Evolutionary conservation across 2,888 invertebrate genomes (phyloP).

Genomic region (Cryptocheilus praepositus): DNA sequence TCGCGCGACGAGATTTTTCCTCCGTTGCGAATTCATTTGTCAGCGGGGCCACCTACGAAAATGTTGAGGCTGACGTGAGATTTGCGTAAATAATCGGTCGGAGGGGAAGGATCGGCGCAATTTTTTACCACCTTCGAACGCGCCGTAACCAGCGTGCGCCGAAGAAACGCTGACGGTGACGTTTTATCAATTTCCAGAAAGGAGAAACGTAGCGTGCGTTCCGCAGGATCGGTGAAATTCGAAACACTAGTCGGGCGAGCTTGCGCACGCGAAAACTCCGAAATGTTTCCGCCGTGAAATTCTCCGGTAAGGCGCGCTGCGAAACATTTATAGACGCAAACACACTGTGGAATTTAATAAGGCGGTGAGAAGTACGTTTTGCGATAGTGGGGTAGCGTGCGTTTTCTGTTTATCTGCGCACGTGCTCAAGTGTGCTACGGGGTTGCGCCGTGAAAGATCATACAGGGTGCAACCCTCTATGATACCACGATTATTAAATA

Average conservation of each 20-base stretch:
- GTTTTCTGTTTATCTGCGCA: not conserved
- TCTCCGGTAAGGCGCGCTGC: too few relatives aligned
- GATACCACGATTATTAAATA: conserved; percentile 27
- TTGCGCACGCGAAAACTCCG: not conserved
- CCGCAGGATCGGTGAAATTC: conserved; percentile 20
- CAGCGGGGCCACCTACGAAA: not conserved
- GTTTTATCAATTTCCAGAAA: too few relatives aligned
- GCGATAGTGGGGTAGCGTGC: not conserved
- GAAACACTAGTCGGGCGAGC: conserved; percentile 14
- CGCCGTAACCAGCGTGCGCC: too few relatives aligned
- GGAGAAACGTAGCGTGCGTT: not conserved
- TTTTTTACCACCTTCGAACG: conserved; percentile 5
- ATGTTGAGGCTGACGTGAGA: too few relatives aligned
- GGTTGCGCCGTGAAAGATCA: not conserved
- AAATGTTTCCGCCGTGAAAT: not conserved
- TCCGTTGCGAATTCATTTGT: not conserved
- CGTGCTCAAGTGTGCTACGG: not conserved
- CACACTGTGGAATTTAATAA: not conserved
- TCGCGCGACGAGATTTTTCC: conserved; percentile 7
- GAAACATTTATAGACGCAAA: not conserved
- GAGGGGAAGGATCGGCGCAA: not conserved
- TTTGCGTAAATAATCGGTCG: too few relatives aligned
- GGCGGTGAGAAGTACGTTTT: too few relatives aligned
- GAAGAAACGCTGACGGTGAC: too few relatives aligned
- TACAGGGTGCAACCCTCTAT: not conserved